A percentile compares a stretch with the other conserved stretches of the same genome.
phyloP scores from a whole-genome alignment of 2,888 invertebrate genomes.

The Daptonema setosum region DNA sequence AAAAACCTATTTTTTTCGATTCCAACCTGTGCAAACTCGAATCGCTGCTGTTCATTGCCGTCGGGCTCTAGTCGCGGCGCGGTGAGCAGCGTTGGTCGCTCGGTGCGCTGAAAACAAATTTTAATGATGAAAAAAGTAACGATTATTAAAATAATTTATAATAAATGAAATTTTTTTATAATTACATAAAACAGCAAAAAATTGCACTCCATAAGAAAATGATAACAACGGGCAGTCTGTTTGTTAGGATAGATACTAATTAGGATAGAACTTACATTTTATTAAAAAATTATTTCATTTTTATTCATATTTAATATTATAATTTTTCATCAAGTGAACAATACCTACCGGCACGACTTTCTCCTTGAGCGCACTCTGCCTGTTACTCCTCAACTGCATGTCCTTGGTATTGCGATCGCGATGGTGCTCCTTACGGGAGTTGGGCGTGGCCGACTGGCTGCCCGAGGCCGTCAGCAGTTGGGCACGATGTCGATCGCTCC shows the following conservation, averaged over 20 bases:
- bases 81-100: neutral
- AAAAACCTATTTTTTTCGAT: too few relatives aligned
- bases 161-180: neutral
- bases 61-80: neutral
- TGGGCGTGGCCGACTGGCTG: too few relatives aligned
- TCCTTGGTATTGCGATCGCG: neutral
- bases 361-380: neutral
- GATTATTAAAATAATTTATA: neutral
- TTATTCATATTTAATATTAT: too few relatives aligned
- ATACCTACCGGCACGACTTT: neutral
- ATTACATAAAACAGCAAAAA: too few relatives aligned
- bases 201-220: too few relatives aligned
- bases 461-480: neutral
- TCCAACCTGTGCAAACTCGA: neutral
- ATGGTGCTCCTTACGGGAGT: neutral
- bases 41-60: neutral
- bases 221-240: too few relatives aligned
- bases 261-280: too few relatives aligned
- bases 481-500: too few relatives aligned
- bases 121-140: too few relatives aligned
- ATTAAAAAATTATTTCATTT: too few relatives aligned
- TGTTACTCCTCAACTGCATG: neutral
- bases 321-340: neutral
- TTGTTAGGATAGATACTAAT: too few relatives aligned
- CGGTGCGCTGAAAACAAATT: neutral